Evolutionary conservation across 2,113 vertebrate species (phyloP).

Genomic region (Formicarius rufipectus): DNA sequence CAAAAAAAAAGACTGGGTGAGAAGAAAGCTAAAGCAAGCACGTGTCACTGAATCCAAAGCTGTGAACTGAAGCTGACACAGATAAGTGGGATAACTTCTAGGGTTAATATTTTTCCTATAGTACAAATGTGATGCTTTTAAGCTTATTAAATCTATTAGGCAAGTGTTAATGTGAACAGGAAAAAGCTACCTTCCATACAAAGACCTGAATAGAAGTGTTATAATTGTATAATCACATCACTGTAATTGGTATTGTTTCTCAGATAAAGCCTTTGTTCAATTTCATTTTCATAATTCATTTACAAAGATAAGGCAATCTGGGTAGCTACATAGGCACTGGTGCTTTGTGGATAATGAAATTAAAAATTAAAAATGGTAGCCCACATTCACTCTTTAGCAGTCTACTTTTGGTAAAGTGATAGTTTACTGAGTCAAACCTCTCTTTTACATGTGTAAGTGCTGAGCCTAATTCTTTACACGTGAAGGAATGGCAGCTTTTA

Average conservation of each 20-base stretch:
- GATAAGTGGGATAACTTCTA: not conserved
- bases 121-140: not conserved
- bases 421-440: not conserved
- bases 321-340: not conserved
- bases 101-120: not conserved
- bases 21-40: not conserved
- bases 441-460: not conserved
- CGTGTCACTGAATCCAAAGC: not conserved
- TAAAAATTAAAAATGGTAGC: not conserved
- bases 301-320: not conserved
- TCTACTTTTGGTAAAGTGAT: not conserved
- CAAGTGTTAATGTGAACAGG: not conserved
- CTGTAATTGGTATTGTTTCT: not conserved
- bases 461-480: not conserved
- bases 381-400: not conserved
- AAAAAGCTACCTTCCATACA: not conserved
- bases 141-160: not conserved
- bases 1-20: not conserved
- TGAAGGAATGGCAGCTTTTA: slow-evolving; percentile 2
- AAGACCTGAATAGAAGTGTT: not conserved
- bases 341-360: not conserved
- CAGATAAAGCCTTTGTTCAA: not conserved
- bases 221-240: not conserved
- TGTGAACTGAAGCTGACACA: not conserved
- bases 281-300: not conserved